phyloP scores from a whole-genome alignment of 64 coral and sea anemone species.

The Montipora foliosa region DNA sequence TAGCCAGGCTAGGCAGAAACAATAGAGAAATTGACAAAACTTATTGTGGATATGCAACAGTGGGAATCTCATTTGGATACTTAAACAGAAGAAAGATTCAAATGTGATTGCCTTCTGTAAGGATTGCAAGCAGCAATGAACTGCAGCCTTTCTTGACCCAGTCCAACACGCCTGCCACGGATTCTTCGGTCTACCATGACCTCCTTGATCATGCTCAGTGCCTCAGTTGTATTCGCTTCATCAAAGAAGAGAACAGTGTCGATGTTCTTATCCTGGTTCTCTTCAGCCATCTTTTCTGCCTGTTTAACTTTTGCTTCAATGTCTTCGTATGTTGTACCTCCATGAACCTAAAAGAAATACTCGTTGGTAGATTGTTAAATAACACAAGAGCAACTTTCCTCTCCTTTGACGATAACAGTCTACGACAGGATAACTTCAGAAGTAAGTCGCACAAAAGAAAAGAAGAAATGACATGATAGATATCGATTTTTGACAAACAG shows the following conservation, averaged over 20 bases:
- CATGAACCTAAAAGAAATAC: conserved; percentile 57
- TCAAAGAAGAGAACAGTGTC: conserved; percentile 87
- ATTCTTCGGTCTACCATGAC: conserved; percentile 88
- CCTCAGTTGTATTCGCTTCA: conserved; percentile 88
- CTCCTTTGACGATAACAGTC: too few species aligned
- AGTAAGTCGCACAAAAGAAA: too few species aligned
- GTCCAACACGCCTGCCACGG: conserved; percentile 65
- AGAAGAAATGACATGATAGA: too few species aligned
- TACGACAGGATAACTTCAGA: too few species aligned
- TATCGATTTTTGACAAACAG: too few species aligned
- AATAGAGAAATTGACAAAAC: too few species aligned
- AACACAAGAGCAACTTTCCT: too few species aligned
- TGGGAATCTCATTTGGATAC: too few species aligned
- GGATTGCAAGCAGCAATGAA: conserved; percentile 91
- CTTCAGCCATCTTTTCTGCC: conserved; percentile 66
- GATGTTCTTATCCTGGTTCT: conserved; percentile 70
- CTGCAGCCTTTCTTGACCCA: conserved; percentile 61
- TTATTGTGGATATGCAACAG: too few species aligned
- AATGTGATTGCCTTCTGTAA: conserved; percentile 60
- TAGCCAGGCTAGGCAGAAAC: too few species aligned
- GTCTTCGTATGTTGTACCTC: conserved; percentile 80
- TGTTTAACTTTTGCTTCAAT: conserved; percentile 74
- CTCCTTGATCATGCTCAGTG: conserved; percentile 89
- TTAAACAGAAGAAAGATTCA: not conserved
- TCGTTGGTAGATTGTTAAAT: not conserved